phyloP scores from a whole-genome alignment of 2,113 vertebrate species.

The Eudyptes chrysolophus region DNA sequence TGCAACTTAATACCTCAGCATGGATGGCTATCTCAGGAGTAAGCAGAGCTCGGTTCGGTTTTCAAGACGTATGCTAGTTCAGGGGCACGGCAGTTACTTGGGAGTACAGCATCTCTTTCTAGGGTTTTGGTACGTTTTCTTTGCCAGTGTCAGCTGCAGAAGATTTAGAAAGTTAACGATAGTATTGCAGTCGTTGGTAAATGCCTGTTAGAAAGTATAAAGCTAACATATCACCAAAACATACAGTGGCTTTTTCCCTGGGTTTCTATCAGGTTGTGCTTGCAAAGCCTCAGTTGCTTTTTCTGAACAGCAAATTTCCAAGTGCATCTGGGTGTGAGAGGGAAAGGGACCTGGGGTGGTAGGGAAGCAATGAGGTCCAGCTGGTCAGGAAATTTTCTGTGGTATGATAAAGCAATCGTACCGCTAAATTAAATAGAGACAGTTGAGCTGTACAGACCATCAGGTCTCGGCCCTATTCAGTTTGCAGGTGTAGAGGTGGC shows the following conservation, averaged over 20 bases:
- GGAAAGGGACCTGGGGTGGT: background rate
- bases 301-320: background rate
- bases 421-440: background rate
- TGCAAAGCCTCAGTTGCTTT: background rate
- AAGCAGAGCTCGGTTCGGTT: background rate
- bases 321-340: background rate
- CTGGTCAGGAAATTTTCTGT: background rate
- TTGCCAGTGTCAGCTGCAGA: background rate
- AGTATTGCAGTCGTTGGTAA: background rate
- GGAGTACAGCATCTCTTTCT: background rate
- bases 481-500: background rate
- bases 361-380: background rate
- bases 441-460: background rate
- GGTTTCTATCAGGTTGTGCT: background rate
- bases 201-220: background rate
- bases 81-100: background rate
- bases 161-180: background rate
- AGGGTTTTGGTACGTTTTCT: background rate
- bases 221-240: background rate
- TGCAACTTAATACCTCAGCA: slow-evolving; percentile 1
- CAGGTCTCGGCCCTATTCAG: accelerated
- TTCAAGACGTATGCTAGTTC: background rate
- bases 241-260: background rate
- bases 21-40: background rate
- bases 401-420: background rate